These are phyloP conservation scores for Sinosuthora webbiana DNA, from an alignment of 2,113 vertebrate species.

Conservation along the genomic window DNA sequence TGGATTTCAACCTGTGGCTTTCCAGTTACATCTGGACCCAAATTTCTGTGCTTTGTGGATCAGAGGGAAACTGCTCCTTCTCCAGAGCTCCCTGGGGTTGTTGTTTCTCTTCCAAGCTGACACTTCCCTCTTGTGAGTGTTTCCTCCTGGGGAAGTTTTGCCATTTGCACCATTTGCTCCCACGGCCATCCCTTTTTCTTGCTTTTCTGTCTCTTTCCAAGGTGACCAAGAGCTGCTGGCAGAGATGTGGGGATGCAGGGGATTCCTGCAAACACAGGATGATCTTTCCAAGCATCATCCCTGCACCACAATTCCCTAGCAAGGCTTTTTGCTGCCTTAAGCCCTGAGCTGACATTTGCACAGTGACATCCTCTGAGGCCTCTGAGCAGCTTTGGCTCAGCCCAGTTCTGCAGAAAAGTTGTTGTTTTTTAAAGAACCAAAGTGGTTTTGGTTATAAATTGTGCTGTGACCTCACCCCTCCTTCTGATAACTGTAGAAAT, in stretches of 20 bases:
- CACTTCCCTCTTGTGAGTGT: not conserved
- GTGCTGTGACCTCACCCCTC: not conserved
- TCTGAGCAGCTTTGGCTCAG: not conserved
- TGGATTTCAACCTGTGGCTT: not conserved
- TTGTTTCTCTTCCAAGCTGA: not conserved
- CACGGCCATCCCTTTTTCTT: not conserved
- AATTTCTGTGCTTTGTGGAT: not conserved
- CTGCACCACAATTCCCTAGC: not conserved
- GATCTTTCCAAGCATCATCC: not conserved
- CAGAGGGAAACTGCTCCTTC: not conserved
- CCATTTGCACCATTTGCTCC: not conserved
- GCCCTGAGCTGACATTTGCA: not conserved
- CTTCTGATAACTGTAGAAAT: not conserved
- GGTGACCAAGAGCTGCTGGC: not conserved
- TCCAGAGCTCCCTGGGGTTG: not conserved
- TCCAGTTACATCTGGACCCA: not conserved
- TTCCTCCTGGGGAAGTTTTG: not conserved
- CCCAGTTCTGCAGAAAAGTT: not conserved
- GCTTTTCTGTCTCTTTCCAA: fast-evolving
- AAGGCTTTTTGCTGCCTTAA: not conserved
- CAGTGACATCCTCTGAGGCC: not conserved
- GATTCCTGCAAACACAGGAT: not conserved
- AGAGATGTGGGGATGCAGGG: not conserved
- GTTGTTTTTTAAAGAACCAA: not conserved
- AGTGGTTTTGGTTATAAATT: not conserved